Base-by-base conservation (phyloP, 2,797 vertebrate genomes). In the Takifugu ocellatus region DNA sequence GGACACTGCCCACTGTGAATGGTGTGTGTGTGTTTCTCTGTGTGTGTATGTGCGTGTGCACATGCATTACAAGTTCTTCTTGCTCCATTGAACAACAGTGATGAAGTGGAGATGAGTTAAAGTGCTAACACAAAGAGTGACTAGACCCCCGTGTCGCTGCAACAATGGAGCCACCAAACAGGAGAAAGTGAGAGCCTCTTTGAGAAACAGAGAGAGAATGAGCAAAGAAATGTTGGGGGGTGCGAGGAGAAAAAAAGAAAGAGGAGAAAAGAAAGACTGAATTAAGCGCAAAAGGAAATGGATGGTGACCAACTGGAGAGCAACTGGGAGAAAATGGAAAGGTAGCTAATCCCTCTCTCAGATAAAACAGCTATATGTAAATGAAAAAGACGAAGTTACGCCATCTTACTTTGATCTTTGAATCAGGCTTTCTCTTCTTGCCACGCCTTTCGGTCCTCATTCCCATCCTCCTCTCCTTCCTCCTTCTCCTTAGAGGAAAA, bases 311-410 rank as follows among this genome's bases (percentile, higher is more conserved):
- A 76, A 79, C 92, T 90, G 85, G 92, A 90, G 89, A 90, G 88
- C 88, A 89, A 89, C 66, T 69, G 49, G 24, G 65, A 76, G 70
- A 87, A 86, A 87, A 84, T 73, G 79, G 82, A 92, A 93, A 95
- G 91, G 94, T 94, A 93, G 74, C 60, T 84, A 87, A 91, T 91
- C 92, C 93, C 83, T 90, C 90, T 39, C 88, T 66, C 92, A 81
- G 88, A 91, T 92, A 92, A 91, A 92, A 90, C 97, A 98, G 96
- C 96, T 98, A 95, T 97, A 98, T 98, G 97, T 95, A 97, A 98
- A 99, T 98, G 91, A 85, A 89, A 90, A 87, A 87, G 51, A 84
- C 87, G 90, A 92, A 92, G 90, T 90, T 93, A 91, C 78, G 88
- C 81, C 88, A 84, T 91, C 71, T 89, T 81, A 92, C 94, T 98